Conservation (phyloP, 2,888 invertebrate genomes). For the Pristionchus japonicus region DNA sequence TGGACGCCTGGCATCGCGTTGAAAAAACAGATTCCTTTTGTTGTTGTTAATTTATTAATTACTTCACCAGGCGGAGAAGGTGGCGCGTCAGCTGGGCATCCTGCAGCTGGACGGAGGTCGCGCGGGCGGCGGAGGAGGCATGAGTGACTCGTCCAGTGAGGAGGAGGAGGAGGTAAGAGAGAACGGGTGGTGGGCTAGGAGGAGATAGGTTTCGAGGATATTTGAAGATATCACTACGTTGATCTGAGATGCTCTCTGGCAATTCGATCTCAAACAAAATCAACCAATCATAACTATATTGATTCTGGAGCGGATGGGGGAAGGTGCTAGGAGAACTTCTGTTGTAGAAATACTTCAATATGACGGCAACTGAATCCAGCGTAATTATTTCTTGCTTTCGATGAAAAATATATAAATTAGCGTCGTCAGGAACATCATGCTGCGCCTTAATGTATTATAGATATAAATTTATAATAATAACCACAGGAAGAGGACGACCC, state of each 20-base stretch:
- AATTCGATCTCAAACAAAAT: neutral
- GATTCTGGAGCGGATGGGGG: too few species aligned
- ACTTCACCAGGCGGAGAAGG: constrained; percentile 46
- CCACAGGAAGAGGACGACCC: constrained; percentile 63
- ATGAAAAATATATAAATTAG: too few species aligned
- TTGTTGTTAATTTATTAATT: neutral
- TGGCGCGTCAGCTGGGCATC: constrained; percentile 49
- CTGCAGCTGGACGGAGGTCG: constrained; percentile 66
- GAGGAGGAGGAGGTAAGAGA: constrained; percentile 54
- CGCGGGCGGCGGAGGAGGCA: constrained; percentile 65
- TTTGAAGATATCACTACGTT: neutral
- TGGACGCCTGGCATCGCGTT: too few species aligned
- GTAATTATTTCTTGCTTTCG: too few species aligned
- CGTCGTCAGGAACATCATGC: too few species aligned
- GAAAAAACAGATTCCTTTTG: too few species aligned
- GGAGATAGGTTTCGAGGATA: neutral
- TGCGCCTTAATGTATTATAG: too few species aligned
- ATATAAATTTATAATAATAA: neutral
- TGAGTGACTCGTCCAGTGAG: constrained; percentile 66
- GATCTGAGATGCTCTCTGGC: neutral
- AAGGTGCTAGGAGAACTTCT: too few species aligned
- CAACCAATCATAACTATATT: too few species aligned
- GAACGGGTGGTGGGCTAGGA: neutral
- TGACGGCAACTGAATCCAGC: too few species aligned
- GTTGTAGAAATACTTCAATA: too few species aligned